Evolutionary conservation across 2,113 vertebrate species (phyloP).

Genomic region (Melanotaenia duboulayi): DNA sequence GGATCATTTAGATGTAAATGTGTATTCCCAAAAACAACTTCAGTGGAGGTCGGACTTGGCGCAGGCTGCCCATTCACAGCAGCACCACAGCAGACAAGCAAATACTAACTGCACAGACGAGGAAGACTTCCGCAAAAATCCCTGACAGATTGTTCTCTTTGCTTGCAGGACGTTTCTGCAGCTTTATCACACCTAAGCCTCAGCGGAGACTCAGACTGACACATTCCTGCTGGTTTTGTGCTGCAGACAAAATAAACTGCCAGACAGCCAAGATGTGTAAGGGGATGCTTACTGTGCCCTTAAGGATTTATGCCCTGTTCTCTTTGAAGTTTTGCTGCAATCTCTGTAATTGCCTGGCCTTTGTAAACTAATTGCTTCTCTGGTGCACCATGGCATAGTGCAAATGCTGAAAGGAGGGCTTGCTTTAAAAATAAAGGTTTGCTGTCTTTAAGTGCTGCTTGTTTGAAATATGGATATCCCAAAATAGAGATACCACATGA

Average conservation of each 20-base stretch:
- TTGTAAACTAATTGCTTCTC: slow-evolving; percentile 78
- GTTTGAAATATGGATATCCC: slow-evolving; percentile 46
- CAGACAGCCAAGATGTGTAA: slow-evolving; percentile 35
- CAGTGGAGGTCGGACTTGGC: slow-evolving; percentile 39
- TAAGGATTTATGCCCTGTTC: slow-evolving; percentile 61
- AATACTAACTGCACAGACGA: slow-evolving; percentile 41
- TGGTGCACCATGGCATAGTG: slow-evolving; percentile 41
- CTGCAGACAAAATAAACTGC: slow-evolving; percentile 62
- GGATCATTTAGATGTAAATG: slow-evolving; percentile 55
- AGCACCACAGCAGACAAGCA: slow-evolving; percentile 18
- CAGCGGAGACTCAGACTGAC: slow-evolving; percentile 53
- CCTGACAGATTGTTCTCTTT: slow-evolving; percentile 45
- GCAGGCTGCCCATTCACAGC: slow-evolving; percentile 24
- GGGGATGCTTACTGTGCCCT: slow-evolving; percentile 54
- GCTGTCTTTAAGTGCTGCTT: slow-evolving; percentile 21
- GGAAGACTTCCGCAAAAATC: slow-evolving; percentile 19
- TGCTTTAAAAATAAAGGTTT: slow-evolving; percentile 26
- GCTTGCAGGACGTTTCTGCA: slow-evolving; percentile 34
- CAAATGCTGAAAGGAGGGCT: slow-evolving; percentile 44
- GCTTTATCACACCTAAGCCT: slow-evolving; percentile 49
- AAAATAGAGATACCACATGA: slow-evolving; percentile 29
- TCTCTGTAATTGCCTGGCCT: slow-evolving; percentile 74
- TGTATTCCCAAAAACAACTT: slow-evolving; percentile 19
- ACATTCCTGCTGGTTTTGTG: slow-evolving; percentile 55
- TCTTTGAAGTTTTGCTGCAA: slow-evolving; percentile 68